Conservation (phyloP, 2,888 invertebrate species). For the Zele albiditarsus region DNA sequence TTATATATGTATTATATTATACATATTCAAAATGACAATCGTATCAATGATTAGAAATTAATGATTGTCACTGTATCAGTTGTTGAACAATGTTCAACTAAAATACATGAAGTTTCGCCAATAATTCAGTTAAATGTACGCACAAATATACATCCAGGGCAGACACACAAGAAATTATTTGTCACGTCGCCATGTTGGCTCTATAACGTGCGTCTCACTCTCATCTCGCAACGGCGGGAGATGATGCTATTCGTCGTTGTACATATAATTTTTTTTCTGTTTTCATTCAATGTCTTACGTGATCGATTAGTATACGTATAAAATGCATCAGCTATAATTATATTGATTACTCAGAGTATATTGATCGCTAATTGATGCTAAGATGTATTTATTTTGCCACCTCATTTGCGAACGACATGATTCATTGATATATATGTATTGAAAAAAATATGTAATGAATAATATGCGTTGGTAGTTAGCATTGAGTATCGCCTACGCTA, state of each 20-base stretch:
- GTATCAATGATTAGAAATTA: neutral
- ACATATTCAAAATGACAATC: neutral
- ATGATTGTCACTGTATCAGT: neutral
- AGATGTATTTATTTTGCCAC: neutral
- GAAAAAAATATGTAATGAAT: neutral
- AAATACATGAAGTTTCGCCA: neutral
- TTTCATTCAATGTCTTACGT: neutral
- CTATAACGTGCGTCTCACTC: slow-evolving; percentile 8
- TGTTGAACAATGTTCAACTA: neutral
- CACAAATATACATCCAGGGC: slow-evolving; percentile 4
- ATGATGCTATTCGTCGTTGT: slow-evolving; percentile 33
- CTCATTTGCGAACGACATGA: neutral
- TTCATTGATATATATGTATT: neutral
- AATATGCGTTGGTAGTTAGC: neutral
- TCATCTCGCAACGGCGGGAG: slow-evolving; percentile 30
- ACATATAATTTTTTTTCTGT: slow-evolving; percentile 18
- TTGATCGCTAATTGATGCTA: neutral
- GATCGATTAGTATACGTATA: neutral
- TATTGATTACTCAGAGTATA: neutral
- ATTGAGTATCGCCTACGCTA: neutral
- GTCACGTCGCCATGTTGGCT: slow-evolving; percentile 52
- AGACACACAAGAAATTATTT: slow-evolving; percentile 44
- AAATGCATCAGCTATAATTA: neutral
- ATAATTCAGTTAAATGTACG: neutral
- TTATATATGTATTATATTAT: neutral